These are phyloP conservation scores for Premnoplex brunnescens DNA, from an alignment of 2,797 vertebrate genomes.

Conservation along the genomic window DNA sequence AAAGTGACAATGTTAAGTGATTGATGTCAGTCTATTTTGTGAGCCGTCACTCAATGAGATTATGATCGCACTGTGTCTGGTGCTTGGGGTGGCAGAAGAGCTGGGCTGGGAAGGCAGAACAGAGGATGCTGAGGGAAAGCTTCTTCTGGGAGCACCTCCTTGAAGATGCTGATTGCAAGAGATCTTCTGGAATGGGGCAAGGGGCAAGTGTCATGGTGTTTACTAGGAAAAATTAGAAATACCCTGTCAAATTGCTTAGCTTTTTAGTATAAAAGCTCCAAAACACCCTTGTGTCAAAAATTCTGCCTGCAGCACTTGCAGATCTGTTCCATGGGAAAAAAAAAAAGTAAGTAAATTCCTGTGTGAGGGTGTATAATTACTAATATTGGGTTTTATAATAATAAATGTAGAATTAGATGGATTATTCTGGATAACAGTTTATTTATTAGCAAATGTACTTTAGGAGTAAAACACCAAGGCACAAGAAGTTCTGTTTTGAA, in stretches of 20 bases:
- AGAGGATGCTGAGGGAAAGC: fast-evolving
- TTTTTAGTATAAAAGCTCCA: background rate
- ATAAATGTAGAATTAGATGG: background rate
- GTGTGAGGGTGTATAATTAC: background rate
- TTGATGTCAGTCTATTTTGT: fast-evolving
- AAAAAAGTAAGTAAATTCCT: background rate
- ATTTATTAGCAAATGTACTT: background rate
- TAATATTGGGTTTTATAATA: background rate
- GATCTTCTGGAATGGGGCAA: background rate
- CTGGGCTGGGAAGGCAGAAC: background rate
- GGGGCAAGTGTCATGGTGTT: background rate
- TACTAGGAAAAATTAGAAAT: background rate
- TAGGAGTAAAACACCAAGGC: background rate
- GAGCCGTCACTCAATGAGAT: background rate
- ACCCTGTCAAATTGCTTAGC: background rate
- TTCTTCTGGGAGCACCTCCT: background rate
- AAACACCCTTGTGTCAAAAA: background rate
- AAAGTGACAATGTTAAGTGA: background rate
- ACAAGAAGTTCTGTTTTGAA: background rate
- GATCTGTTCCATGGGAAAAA: background rate
- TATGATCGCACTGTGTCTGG: fast-evolving
- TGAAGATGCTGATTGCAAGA: background rate
- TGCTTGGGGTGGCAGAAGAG: background rate
- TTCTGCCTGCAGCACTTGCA: background rate
- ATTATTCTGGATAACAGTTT: background rate